These are phyloP conservation scores for Atta texana DNA, from an alignment of 1,140 invertebrate genomes.

Conservation along the genomic window DNA sequence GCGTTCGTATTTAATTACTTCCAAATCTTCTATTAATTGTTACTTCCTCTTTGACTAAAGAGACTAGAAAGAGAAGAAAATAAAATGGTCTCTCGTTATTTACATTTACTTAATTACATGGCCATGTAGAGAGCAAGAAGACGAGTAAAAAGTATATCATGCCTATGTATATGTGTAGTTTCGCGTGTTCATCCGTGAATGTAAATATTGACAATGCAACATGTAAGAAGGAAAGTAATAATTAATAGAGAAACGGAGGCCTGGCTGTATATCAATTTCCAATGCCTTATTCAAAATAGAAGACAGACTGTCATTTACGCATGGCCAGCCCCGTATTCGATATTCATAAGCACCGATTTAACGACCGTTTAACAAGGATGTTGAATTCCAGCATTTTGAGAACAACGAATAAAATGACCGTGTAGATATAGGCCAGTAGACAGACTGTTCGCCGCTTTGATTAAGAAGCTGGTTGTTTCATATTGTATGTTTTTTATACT, in stretches of 20 bases:
- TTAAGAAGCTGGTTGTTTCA: slow-evolving; percentile 1
- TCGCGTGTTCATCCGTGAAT: neutral
- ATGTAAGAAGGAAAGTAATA: slow-evolving; percentile 4
- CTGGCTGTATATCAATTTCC: neutral
- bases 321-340: slow-evolving; percentile 47
- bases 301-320: slow-evolving; percentile 8
- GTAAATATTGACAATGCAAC: slow-evolving; percentile 6
- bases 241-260: slow-evolving; percentile 21
- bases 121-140: neutral
- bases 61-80: neutral
- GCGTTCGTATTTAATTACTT: slow-evolving; percentile 13
- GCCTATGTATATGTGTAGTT: neutral
- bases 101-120: neutral
- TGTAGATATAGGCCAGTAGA: neutral
- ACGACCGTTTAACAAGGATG: neutral
- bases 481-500: slow-evolving; percentile 19
- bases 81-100: neutral
- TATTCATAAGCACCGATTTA: slow-evolving; percentile 17
- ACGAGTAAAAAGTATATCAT: neutral
- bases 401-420: slow-evolving; percentile 50
- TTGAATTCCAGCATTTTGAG: slow-evolving; percentile 17
- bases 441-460: neutral
- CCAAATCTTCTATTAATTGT: slow-evolving; percentile 1
- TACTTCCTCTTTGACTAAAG: neutral
- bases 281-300: slow-evolving; percentile 32